These are phyloP conservation scores for Bubo scandiacus DNA, from an alignment of 2,113 vertebrate genomes.

Conservation along the genomic window DNA sequence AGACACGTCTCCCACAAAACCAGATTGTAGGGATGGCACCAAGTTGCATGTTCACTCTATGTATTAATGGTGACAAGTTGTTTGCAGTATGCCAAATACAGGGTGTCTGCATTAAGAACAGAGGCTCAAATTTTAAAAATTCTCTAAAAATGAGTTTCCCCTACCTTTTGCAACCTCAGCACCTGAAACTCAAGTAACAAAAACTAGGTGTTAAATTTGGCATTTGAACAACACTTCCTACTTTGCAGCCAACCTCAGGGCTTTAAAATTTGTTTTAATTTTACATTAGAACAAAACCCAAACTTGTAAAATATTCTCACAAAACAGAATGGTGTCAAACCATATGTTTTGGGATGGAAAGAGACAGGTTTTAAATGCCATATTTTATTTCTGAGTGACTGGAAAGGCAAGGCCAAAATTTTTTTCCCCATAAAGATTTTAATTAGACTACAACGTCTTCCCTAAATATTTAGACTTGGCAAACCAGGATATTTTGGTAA, in stretches of 20 bases:
- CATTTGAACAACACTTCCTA: neutral
- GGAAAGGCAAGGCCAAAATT: neutral
- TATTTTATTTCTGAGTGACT: neutral
- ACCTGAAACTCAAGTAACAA: conserved; percentile 13
- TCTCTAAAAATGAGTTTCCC: neutral
- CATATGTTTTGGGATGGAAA: neutral
- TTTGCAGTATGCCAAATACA: neutral
- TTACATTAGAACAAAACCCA: neutral
- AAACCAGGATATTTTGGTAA: neutral
- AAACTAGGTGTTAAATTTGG: conserved; percentile 29
- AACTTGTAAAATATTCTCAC: conserved; percentile 15
- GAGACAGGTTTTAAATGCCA: neutral
- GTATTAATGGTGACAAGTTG: neutral
- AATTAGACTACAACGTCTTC: neutral
- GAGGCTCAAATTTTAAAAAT: neutral
- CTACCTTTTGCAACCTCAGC: neutral
- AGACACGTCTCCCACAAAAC: neutral
- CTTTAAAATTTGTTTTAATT: conserved; percentile 7
- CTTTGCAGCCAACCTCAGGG: neutral
- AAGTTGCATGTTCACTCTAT: neutral
- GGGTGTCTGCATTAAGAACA: neutral
- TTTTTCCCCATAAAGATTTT: neutral
- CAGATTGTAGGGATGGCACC: neutral
- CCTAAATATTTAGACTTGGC: neutral
- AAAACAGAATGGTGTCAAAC: neutral